Conservation (phyloP, 2,113 vertebrate species). For the Albula goreensis region DNA sequence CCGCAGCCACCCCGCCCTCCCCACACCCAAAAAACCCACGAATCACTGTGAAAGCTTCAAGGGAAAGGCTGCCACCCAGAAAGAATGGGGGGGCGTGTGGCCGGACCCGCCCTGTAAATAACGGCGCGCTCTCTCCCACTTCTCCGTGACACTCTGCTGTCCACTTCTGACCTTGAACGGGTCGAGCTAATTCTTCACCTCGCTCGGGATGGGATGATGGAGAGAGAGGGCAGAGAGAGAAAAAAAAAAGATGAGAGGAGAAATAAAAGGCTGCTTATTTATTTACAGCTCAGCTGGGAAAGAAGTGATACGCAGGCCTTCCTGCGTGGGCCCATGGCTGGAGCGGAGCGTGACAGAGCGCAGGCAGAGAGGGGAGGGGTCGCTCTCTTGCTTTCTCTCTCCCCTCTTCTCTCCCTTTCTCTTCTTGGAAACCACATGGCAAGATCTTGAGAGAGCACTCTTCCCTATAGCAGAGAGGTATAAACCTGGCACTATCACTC, state of each 20-base stretch:
- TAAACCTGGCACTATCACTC: no score
- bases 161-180: neutral
- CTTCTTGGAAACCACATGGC: no score
- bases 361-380: no score
- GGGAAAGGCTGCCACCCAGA: neutral
- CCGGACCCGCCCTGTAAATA: neutral
- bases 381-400: no score
- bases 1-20: neutral
- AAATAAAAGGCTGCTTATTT: neutral
- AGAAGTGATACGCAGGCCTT: neutral
- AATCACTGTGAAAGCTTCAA: neutral
- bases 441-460: no score
- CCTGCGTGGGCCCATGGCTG: no score
- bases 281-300: neutral
- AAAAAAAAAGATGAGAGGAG: neutral
- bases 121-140: neutral
- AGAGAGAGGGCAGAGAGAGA: neutral
- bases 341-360: no score
- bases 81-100: neutral
- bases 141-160: neutral
- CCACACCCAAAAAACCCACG: neutral
- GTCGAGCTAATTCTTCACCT: neutral
- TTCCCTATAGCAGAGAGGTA: no score
- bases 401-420: no score
- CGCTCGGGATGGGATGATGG: neutral